Percentiles rank a stretch among this genome's conserved stretches.
These are phyloP conservation scores for Brachylomia viminalis DNA, from an alignment of 2,888 invertebrate genomes.

Conservation along the genomic window DNA sequence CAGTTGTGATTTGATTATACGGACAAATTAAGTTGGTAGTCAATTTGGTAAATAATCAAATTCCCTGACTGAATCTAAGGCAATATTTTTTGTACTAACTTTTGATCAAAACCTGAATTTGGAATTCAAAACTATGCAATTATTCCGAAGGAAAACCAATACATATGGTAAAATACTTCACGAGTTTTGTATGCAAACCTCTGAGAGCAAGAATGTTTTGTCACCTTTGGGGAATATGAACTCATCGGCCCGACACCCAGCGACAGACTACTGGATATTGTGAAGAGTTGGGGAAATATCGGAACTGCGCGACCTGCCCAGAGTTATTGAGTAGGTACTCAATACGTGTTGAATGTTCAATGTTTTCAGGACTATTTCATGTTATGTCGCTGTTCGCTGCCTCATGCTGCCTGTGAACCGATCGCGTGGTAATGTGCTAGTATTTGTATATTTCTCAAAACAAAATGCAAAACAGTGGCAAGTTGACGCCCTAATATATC, in stretches of 20 bases:
- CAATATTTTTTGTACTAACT: not conserved
- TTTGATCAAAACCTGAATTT: not conserved
- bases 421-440: not conserved
- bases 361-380: not conserved
- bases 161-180: not conserved
- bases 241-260: slow-evolving; percentile 15
- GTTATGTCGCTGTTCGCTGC: not conserved
- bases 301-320: slow-evolving; percentile 4
- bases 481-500: not conserved
- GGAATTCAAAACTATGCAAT: not conserved
- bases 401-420: not conserved
- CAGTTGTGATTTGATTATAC: not conserved
- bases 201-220: slow-evolving; percentile 5
- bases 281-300: slow-evolving; percentile 37
- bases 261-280: slow-evolving; percentile 44
- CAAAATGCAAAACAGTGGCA: not conserved
- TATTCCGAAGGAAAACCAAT: not conserved
- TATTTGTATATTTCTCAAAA: not conserved
- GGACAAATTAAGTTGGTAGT: not conserved
- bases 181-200: slow-evolving; percentile 20
- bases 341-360: not conserved
- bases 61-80: not conserved
- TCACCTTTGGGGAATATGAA: slow-evolving; percentile 9
- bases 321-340: slow-evolving; percentile 13
- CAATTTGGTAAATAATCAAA: no score